Evolutionary conservation across 2,888 invertebrate genomes (phyloP).

Genomic region (Thereva nobilitata): DNA sequence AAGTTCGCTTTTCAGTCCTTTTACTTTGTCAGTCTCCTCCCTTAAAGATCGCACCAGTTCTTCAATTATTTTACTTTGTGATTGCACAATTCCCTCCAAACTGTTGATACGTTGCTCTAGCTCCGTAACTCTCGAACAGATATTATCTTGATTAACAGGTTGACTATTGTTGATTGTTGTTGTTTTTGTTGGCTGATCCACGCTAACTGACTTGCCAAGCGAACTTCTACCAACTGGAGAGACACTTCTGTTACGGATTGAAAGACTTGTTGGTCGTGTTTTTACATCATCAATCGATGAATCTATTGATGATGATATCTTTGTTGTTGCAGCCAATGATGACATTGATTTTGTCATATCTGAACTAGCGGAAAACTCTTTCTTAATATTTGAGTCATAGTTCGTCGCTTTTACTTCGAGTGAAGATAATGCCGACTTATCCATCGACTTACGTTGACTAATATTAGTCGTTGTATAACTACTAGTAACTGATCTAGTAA

Average conservation of each 20-base stretch:
- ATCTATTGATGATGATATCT: conserved; percentile 16
- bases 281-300: conserved; percentile 49
- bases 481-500: conserved; percentile 30
- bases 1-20: conserved; percentile 67
- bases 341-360: conserved; percentile 42
- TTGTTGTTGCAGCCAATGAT: conserved; percentile 36
- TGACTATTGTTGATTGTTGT: not conserved
- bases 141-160: conserved; percentile 38
- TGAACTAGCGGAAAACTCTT: conserved; percentile 17
- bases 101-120: conserved; percentile 54
- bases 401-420: conserved; percentile 7
- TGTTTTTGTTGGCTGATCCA: conserved; percentile 31
- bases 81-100: conserved; percentile 52
- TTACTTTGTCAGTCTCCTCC: conserved; percentile 67
- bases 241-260: conserved; percentile 53
- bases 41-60: conserved; percentile 66
- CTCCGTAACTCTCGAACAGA: conserved; percentile 48
- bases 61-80: conserved; percentile 64
- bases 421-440: conserved; percentile 16
- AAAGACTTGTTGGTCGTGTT: conserved; percentile 52
- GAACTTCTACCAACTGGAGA: conserved; percentile 48
- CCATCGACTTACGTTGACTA: conserved; percentile 37
- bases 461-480: conserved; percentile 31
- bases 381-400: conserved; percentile 17
- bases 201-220: not conserved